Evolutionary conservation across 2,113 vertebrate species (phyloP).

Genomic region (Copsychus sechellarum): DNA sequence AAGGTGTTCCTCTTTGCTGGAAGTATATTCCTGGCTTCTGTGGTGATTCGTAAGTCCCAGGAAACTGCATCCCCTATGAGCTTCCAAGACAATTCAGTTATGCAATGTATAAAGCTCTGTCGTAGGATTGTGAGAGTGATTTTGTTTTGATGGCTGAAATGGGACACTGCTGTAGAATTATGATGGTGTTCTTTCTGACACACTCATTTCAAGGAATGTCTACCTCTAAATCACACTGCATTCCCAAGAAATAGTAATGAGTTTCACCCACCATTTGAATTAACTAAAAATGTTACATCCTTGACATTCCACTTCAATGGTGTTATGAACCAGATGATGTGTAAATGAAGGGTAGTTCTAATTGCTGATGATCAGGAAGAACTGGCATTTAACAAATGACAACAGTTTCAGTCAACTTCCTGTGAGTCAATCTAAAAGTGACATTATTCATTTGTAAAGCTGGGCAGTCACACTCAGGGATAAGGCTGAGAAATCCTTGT

Average conservation of each 20-base stretch:
- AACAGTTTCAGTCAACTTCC: neutral
- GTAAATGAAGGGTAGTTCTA: neutral
- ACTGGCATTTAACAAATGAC: neutral
- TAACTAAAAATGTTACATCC: slow-evolving; percentile 13
- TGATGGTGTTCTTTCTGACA: neutral
- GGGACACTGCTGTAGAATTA: neutral
- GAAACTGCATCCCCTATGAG: neutral
- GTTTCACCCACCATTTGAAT: neutral
- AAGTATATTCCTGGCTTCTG: neutral
- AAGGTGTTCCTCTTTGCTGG: neutral
- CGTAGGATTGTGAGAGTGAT: neutral
- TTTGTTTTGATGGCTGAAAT: neutral
- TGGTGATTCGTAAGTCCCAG: neutral
- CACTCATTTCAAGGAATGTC: neutral
- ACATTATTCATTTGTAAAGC: neutral
- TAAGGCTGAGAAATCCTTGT: neutral
- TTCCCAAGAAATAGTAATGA: neutral
- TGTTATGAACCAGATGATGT: slow-evolving; percentile 36
- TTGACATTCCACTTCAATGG: neutral
- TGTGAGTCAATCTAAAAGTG: neutral
- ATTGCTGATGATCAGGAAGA: slow-evolving; percentile 3
- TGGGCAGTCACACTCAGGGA: neutral
- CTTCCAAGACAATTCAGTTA: neutral
- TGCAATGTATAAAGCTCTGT: neutral
- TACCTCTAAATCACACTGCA: neutral